These are phyloP conservation scores for Littorina saxatilis DNA, from an alignment of 1,140 invertebrate species.

Conservation along the genomic window DNA sequence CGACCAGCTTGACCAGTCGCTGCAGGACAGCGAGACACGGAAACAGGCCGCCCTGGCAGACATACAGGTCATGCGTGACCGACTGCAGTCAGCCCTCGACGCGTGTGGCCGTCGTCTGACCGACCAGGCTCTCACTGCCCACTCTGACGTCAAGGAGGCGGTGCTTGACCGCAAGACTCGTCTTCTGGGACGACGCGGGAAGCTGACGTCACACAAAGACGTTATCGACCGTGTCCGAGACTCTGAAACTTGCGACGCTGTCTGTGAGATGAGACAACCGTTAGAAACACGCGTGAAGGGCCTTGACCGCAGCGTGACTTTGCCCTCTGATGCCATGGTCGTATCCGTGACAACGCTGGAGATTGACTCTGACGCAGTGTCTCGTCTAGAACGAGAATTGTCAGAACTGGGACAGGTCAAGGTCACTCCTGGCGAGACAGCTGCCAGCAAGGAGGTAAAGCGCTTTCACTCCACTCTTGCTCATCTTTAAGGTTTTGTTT, in stretches of 20 bases:
- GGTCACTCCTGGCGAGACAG: too few species aligned
- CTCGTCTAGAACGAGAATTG: neutral
- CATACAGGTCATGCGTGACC: neutral
- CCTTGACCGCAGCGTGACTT: neutral
- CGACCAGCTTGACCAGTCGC: neutral
- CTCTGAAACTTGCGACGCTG: too few species aligned
- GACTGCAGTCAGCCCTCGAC: neutral
- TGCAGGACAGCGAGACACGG: neutral
- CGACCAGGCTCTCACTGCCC: neutral
- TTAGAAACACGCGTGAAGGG: neutral
- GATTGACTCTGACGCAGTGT: neutral
- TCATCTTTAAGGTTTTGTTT: too few species aligned
- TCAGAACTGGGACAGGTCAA: neutral
- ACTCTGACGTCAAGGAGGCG: neutral
- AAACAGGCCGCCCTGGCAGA: neutral
- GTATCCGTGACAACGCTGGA: neutral
- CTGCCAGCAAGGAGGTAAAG: too few species aligned
- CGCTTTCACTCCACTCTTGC: too few species aligned
- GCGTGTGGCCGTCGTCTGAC: neutral
- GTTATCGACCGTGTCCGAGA: neutral
- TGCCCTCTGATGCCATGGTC: conserved; percentile 3
- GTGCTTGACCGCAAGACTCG: neutral
- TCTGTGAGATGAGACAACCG: neutral
- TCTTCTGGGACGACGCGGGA: neutral
- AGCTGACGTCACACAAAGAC: conserved; percentile 10